A percentile compares a stretch with the other conserved stretches of the same genome.
phyloP scores from a whole-genome alignment of 1,140 invertebrate species.

The Oryzaephilus surinamensis region DNA sequence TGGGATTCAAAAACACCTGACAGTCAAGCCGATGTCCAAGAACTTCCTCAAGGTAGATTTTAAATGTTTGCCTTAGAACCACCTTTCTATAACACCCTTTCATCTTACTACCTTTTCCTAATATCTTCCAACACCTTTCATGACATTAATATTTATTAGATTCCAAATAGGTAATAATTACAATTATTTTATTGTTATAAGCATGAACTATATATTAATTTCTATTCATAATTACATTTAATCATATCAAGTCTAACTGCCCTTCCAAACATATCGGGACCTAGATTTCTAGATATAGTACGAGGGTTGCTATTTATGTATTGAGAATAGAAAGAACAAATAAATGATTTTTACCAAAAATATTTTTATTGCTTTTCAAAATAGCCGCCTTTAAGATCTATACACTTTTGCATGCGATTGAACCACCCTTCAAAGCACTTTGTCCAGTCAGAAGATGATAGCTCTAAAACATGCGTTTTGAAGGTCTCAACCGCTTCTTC shows the following conservation, averaged over 20 bases:
- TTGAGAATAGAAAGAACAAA: slow-evolving; percentile 11
- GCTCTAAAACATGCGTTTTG: slow-evolving; percentile 25
- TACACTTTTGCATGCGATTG: slow-evolving; percentile 20
- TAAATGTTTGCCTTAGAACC: slow-evolving; percentile 13
- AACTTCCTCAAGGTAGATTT: slow-evolving; percentile 38
- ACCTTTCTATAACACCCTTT: neutral
- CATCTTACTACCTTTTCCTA: neutral
- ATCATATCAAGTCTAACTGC: too few species aligned
- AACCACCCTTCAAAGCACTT: slow-evolving; percentile 27
- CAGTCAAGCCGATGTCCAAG: slow-evolving; percentile 34
- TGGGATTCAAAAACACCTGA: slow-evolving; percentile 36
- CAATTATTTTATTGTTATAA: slow-evolving; percentile 2
- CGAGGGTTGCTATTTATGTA: too few species aligned
- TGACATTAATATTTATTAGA: neutral
- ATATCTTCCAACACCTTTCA: slow-evolving; percentile 1
- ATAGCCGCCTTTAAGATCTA: slow-evolving; percentile 16
- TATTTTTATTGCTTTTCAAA: slow-evolving; percentile 21
- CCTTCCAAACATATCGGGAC: slow-evolving; percentile 33
- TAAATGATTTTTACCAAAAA: slow-evolving; percentile 11
- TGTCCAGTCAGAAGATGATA: slow-evolving; percentile 26
- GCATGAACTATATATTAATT: slow-evolving; percentile 6
- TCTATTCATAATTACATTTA: slow-evolving; percentile 14
- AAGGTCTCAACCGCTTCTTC: slow-evolving; percentile 14
- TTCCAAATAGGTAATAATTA: neutral
- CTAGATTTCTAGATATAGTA: too few species aligned